Conservation (phyloP, 2,797 vertebrate species). For the Apogon hyalosoma region DNA sequence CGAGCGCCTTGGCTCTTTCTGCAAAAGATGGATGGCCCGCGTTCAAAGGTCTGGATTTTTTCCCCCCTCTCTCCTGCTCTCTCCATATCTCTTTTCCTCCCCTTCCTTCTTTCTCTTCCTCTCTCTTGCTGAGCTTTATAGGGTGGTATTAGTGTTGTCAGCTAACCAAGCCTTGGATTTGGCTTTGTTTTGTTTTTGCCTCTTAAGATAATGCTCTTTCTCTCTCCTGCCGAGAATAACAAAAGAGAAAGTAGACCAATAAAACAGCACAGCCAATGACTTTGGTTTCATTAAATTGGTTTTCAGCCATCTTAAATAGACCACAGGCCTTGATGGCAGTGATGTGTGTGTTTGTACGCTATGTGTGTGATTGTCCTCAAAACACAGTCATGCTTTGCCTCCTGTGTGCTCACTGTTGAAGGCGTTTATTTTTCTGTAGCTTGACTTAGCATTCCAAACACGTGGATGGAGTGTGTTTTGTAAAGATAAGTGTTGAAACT, state of each 20-base stretch:
- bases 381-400: conserved; percentile 24
- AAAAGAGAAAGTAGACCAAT: conserved; percentile 68
- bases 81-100: conserved; percentile 22
- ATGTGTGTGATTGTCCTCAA: conserved; percentile 25
- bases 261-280: conserved; percentile 59
- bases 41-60: conserved; percentile 83
- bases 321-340: conserved; percentile 59
- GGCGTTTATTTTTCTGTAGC: conserved; percentile 20
- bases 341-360: conserved; percentile 31
- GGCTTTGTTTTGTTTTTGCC: conserved; percentile 70
- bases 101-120: conserved; percentile 5
- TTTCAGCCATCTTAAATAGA: conserved; percentile 68
- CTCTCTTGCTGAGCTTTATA: conserved; percentile 57
- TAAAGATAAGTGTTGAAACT: conserved; percentile 47
- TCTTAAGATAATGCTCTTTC: conserved; percentile 72
- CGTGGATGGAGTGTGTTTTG: conserved; percentile 44
- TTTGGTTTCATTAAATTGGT: conserved; percentile 70
- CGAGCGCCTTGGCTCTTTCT: conserved; percentile 84
- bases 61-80: conserved; percentile 28
- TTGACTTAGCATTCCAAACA: conserved; percentile 31
- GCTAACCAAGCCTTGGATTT: conserved; percentile 72
- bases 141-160: conserved; percentile 72
- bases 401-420: neutral
- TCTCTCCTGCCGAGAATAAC: conserved; percentile 65
- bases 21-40: conserved; percentile 85